Conservation (phyloP, 35 echinoderm and acorn worm genomes). For the Chiridota heheva region DNA sequence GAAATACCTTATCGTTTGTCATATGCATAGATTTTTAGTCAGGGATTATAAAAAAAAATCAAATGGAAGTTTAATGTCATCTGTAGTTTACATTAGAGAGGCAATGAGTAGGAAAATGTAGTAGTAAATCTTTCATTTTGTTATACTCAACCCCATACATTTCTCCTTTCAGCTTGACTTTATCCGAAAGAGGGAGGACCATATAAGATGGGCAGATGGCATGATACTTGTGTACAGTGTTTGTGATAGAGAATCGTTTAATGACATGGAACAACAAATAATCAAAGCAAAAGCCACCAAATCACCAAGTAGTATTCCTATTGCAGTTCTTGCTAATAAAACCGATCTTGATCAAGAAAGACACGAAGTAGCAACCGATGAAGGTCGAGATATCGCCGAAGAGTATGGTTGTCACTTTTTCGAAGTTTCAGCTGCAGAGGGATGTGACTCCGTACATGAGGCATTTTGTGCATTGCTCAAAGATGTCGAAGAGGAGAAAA, state of each 20-base stretch:
- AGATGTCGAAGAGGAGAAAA: conserved; percentile 36
- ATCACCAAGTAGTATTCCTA: conserved; percentile 74
- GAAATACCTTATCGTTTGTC: no score
- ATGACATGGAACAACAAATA: conserved; percentile 62
- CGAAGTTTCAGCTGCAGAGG: conserved; percentile 31
- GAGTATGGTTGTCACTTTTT: conserved; percentile 42
- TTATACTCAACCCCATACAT: no score
- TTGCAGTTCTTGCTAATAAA: conserved; percentile 50
- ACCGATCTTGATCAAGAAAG: conserved; percentile 38
- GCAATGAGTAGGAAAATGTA: no score
- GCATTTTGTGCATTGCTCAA: conserved; percentile 24
- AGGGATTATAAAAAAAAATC: no score
- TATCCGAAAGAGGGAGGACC: conserved; percentile 56
- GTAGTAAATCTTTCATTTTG: no score
- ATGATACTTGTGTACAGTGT: conserved; percentile 87
- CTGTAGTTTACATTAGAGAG: no score
- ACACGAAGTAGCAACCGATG: conserved; percentile 22
- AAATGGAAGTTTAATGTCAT: no score
- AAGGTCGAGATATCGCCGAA: conserved; percentile 28
- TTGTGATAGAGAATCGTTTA: conserved; percentile 73
- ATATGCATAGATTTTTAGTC: no score
- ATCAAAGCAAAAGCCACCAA: conserved; percentile 62
- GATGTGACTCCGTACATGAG: conserved; percentile 11
- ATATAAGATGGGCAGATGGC: conserved; percentile 76
- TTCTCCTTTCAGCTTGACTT: conserved; percentile 49